Conservation (phyloP, 2,113 vertebrate species). For the Eulemur rufifrons region DNA sequence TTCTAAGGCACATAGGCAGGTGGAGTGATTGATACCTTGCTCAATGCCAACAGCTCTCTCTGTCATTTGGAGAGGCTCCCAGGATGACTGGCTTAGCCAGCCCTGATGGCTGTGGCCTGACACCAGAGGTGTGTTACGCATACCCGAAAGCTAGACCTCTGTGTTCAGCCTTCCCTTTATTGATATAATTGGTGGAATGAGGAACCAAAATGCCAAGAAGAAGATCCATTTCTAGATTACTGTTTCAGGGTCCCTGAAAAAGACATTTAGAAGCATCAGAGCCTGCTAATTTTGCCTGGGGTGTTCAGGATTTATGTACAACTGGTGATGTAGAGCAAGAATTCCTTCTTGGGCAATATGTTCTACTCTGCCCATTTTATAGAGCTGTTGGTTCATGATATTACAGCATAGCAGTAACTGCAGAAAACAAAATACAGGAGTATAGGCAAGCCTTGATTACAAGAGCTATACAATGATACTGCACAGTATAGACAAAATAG, state of each 20-base stretch:
- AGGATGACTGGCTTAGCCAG: background rate
- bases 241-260: background rate
- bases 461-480: background rate
- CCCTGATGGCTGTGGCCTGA: background rate
- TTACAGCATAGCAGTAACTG: accelerated
- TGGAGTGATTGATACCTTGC: no score
- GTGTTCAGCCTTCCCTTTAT: background rate
- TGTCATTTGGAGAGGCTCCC: background rate
- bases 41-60: background rate
- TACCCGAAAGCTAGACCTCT: background rate
- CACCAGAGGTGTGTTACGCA: background rate
- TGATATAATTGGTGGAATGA: background rate
- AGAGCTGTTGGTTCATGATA: background rate
- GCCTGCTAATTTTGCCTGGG: background rate
- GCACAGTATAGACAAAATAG: background rate
- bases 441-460: background rate
- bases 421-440: background rate
- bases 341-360: background rate
- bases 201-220: background rate
- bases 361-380: background rate
- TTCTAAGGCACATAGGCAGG: background rate
- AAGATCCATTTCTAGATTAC: background rate
- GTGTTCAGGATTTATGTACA: background rate
- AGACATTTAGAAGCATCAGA: background rate
- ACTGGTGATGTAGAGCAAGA: background rate